Evolutionary conservation across 2,888 invertebrate genomes (phyloP).

Genomic region (Vesta saturnalis): DNA sequence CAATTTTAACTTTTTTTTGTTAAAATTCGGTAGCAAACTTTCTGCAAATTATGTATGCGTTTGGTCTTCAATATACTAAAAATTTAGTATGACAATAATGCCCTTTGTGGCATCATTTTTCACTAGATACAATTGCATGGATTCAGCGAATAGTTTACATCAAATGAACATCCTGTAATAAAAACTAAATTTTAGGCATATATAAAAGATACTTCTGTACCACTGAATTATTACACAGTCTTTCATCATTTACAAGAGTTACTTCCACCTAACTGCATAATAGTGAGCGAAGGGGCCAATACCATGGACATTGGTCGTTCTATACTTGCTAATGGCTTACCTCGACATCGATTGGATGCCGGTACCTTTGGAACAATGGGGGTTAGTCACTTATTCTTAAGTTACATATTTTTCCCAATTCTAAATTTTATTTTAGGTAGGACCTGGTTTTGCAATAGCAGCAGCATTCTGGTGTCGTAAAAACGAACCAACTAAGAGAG

Average conservation of each 20-base stretch:
- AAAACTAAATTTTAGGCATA: slow-evolving; percentile 71
- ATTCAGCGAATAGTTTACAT: no score
- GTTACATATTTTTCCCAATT: background rate
- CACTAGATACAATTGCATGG: slow-evolving; percentile 15
- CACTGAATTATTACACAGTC: slow-evolving; percentile 94
- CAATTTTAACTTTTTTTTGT: no score
- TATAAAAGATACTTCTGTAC: slow-evolving; percentile 75
- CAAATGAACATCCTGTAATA: no score
- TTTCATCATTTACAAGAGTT: slow-evolving; percentile 83
- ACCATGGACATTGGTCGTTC: slow-evolving; percentile 98
- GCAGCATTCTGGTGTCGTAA: slow-evolving; percentile 91
- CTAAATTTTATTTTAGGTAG: slow-evolving; percentile 66
- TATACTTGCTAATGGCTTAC: slow-evolving; percentile 83
- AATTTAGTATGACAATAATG: no score
- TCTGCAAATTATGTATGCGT: no score
- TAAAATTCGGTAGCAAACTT: no score
- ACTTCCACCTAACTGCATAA: slow-evolving; percentile 84
- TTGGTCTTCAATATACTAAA: no score
- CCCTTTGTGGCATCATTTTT: no score
- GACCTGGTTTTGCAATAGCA: slow-evolving; percentile 91
- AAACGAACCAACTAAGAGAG: slow-evolving; percentile 80
- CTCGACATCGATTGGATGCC: slow-evolving; percentile 91
- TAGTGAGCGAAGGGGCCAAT: slow-evolving; percentile 97
- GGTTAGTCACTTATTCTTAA: slow-evolving; percentile 60
- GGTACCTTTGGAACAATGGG: slow-evolving; percentile 99